These are phyloP conservation scores for Trileptium ribeirensis DNA, from an alignment of 2,888 invertebrate genomes.

Conservation along the genomic window DNA sequence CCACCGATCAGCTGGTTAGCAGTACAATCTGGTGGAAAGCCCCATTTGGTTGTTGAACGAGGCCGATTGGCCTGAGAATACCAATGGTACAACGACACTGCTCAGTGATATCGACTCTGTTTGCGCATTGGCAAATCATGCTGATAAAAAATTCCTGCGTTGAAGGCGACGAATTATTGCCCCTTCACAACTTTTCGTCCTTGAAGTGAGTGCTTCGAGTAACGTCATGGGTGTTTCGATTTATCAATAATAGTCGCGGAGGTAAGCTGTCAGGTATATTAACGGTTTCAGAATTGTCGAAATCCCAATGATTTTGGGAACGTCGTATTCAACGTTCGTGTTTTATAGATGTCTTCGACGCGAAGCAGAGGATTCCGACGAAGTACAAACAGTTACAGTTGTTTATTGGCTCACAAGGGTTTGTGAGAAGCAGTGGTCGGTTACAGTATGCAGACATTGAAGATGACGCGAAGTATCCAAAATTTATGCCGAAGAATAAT, in stretches of 20 bases:
- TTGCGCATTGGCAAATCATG: too few species aligned
- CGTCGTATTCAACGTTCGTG: neutral
- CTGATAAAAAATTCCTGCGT: too few species aligned
- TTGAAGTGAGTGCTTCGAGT: neutral
- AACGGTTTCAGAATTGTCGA: neutral
- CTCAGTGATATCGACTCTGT: neutral
- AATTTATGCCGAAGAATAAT: slow-evolving; percentile 6
- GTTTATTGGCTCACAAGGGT: neutral
- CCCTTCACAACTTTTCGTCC: neutral
- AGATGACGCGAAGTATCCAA: slow-evolving; percentile 7
- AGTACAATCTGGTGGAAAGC: neutral
- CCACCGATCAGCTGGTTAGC: neutral
- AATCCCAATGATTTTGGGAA: neutral
- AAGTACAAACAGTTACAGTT: neutral
- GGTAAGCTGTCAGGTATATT: neutral
- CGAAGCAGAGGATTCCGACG: neutral
- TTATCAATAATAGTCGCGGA: neutral
- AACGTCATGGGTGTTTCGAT: neutral
- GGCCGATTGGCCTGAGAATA: neutral
- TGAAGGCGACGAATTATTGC: too few species aligned
- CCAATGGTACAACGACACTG: neutral
- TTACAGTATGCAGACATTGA: neutral
- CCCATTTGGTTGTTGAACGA: neutral
- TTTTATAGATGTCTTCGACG: neutral
- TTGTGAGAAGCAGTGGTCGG: neutral